phyloP scores from a whole-genome alignment of 2,113 vertebrate genomes.

The Barbus barbus region DNA sequence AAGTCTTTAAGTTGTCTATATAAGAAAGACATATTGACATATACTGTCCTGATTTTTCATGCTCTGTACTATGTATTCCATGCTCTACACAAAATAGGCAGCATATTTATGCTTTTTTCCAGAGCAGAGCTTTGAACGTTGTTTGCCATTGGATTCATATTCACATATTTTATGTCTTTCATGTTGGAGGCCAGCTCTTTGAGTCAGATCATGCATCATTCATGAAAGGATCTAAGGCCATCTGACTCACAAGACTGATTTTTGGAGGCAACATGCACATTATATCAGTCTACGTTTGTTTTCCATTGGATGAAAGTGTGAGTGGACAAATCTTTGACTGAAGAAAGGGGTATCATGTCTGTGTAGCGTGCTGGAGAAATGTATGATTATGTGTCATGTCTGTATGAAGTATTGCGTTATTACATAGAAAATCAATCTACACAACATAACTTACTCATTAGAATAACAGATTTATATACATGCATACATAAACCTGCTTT shows the following conservation, averaged over 20 bases:
- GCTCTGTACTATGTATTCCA: not conserved
- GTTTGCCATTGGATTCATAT: conserved; percentile 48
- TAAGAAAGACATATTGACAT: not conserved
- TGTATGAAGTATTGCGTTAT: conserved; percentile 14
- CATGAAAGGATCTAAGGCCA: conserved; percentile 54
- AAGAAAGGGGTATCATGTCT: not conserved
- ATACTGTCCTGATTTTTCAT: not conserved
- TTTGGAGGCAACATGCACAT: conserved; percentile 36
- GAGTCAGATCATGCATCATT: conserved; percentile 59
- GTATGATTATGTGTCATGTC: conserved; percentile 14
- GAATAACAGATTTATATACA: no score
- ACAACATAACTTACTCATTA: not conserved
- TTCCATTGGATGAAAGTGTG: not conserved
- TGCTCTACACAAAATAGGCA: conserved; percentile 25
- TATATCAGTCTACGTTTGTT: conserved; percentile 26
- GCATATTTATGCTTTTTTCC: conserved; percentile 13
- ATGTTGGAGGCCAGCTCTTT: conserved; percentile 44
- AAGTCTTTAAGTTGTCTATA: not conserved
- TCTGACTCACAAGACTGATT: conserved; percentile 53
- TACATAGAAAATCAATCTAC: not conserved
- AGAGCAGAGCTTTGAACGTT: conserved; percentile 11
- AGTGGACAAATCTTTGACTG: conserved; percentile 20
- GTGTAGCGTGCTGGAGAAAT: conserved; percentile 8
- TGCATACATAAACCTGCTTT: not conserved
- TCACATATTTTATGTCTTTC: conserved; percentile 50